Conservation (phyloP, 2,797 vertebrate genomes). For the Florisuga fusca region DNA sequence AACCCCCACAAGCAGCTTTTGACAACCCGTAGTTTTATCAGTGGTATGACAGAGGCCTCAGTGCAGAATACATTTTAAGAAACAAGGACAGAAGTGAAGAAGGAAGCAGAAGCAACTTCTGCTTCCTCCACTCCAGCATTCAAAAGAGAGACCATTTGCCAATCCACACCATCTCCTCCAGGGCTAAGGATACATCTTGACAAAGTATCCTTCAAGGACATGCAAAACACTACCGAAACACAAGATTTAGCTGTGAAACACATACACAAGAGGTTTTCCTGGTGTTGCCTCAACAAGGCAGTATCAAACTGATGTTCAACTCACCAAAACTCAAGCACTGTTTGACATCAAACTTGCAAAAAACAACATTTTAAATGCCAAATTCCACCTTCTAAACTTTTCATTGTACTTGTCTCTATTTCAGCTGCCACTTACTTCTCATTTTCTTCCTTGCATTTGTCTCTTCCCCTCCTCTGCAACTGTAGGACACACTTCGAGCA, state of each 20-base stretch:
- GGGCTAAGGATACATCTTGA: neutral
- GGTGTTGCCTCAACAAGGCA: neutral
- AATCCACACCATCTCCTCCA: neutral
- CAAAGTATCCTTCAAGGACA: neutral
- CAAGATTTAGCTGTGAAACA: neutral
- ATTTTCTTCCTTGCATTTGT: neutral
- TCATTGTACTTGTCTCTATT: neutral
- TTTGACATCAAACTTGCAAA: neutral
- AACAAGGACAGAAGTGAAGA: constrained; percentile 1
- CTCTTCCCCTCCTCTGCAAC: neutral
- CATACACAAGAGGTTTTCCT: neutral
- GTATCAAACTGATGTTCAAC: neutral
- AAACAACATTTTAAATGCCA: neutral
- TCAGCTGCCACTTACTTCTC: neutral
- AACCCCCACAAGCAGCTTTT: neutral
- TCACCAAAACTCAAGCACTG: neutral
- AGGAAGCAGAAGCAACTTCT: constrained; percentile 36
- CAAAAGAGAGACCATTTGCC: neutral
- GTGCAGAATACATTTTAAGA: neutral
- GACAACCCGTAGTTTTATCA: neutral
- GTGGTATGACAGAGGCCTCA: neutral
- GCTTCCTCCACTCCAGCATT: neutral
- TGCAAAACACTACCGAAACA: neutral
- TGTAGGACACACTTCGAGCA: neutral
- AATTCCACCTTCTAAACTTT: neutral